Percentiles rank a stretch among this genome's conserved stretches.
phyloP scores from a whole-genome alignment of 2,113 vertebrate genomes.

The Cyphomyrus discorhynchus region DNA sequence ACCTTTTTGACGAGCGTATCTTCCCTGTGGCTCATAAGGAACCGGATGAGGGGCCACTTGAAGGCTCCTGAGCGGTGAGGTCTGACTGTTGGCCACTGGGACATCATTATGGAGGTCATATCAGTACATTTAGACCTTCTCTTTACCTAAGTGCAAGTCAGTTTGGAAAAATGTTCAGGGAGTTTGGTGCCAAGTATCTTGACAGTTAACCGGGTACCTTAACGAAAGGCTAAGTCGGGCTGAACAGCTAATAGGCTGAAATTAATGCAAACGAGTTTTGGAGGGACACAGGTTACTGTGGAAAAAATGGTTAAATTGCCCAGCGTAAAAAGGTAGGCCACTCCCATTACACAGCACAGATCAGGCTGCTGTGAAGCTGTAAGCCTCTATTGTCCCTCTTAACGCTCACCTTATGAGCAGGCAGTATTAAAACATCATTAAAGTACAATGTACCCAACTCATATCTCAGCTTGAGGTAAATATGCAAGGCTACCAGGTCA shows the following conservation, averaged over 20 bases:
- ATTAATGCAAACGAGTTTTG: neutral
- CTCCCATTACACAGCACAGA: neutral
- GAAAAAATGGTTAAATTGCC: neutral
- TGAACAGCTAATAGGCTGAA: neutral
- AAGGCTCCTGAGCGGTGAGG: neutral
- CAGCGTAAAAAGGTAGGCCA: neutral
- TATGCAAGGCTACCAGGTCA: conserved; percentile 5
- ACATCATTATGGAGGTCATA: neutral
- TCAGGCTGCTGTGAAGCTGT: neutral
- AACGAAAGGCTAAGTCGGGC: neutral
- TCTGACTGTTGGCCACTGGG: neutral
- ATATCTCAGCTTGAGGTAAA: neutral
- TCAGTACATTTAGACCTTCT: neutral
- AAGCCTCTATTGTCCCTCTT: neutral
- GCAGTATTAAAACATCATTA: neutral
- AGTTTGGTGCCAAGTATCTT: neutral
- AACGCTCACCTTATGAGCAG: neutral
- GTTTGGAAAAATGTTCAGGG: neutral
- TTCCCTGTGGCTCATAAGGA: neutral
- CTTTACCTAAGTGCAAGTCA: neutral
- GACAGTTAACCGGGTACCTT: neutral
- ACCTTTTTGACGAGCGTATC: neutral
- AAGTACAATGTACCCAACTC: neutral
- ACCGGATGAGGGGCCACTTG: neutral
- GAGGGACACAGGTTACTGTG: neutral